Conservation (phyloP, 2,797 vertebrate species). For the Erethizon dorsatum region DNA sequence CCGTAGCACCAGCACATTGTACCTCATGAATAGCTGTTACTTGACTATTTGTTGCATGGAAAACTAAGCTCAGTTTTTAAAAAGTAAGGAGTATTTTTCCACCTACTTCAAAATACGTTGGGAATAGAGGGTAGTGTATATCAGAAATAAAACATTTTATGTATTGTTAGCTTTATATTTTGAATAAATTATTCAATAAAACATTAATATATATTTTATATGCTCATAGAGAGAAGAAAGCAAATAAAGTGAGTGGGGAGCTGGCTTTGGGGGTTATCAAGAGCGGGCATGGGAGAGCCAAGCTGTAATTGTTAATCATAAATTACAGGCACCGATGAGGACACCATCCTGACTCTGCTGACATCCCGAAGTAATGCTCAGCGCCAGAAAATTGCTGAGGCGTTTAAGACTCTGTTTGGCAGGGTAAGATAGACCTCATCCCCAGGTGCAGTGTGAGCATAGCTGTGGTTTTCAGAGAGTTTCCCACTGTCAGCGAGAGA, state of each 20-base stretch:
- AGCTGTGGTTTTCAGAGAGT: neutral
- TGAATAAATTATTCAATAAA: neutral
- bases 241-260: neutral
- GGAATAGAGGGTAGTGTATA: neutral
- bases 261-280: neutral
- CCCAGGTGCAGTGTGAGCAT: rapidly evolving
- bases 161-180: neutral
- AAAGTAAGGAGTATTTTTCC: neutral
- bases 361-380: constrained; percentile 94
- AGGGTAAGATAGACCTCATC: constrained; percentile 90
- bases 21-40: neutral
- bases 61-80: neutral
- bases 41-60: neutral
- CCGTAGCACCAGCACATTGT: neutral
- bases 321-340: constrained; percentile 96
- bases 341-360: constrained; percentile 93
- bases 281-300: rapidly evolving
- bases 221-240: neutral
- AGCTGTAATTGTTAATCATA: neutral
- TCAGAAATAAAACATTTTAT: neutral
- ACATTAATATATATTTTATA: neutral
- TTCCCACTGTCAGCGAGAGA: neutral
- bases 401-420: constrained; percentile 95
- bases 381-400: constrained; percentile 94
- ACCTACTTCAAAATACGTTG: neutral